These are phyloP conservation scores for Trididemnum nubilum DNA, from an alignment of 23 tunicate genomes.

Conservation along the genomic window DNA sequence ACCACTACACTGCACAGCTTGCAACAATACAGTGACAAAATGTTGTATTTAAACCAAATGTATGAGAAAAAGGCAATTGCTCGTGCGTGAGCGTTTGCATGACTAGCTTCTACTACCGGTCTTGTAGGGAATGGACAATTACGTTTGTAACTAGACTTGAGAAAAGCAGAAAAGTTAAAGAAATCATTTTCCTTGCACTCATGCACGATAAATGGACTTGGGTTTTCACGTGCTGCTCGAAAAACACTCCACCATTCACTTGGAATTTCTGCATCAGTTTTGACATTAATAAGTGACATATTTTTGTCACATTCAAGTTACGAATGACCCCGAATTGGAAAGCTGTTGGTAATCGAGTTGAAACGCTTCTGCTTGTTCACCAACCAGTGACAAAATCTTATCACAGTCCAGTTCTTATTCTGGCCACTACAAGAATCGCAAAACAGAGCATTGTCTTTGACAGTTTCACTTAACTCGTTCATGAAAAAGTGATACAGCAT, in stretches of 20 bases:
- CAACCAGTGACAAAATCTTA: background rate
- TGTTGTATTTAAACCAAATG: too few species aligned
- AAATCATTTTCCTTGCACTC: conserved; percentile 19
- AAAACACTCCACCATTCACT: conserved; percentile 18
- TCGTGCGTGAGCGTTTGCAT: too few species aligned
- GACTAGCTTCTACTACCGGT: too few species aligned
- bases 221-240: conserved; percentile 7
- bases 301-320: conserved; percentile 16
- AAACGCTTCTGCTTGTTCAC: background rate
- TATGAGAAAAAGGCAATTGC: too few species aligned
- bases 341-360: background rate
- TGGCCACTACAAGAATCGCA: background rate
- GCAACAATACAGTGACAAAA: too few species aligned
- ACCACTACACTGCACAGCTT: too few species aligned
- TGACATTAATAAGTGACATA: background rate
- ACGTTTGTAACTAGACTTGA: background rate
- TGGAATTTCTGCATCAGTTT: conserved; percentile 5
- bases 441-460: background rate
- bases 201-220: conserved; percentile 7
- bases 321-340: conserved; percentile 10
- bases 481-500: conserved; percentile 5
- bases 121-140: conserved; percentile 22
- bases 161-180: background rate
- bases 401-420: background rate
- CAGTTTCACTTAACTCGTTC: background rate